Evolutionary conservation across 2,113 vertebrate species (phyloP).

Genomic region (Hippocampus mohnikei): DNA sequence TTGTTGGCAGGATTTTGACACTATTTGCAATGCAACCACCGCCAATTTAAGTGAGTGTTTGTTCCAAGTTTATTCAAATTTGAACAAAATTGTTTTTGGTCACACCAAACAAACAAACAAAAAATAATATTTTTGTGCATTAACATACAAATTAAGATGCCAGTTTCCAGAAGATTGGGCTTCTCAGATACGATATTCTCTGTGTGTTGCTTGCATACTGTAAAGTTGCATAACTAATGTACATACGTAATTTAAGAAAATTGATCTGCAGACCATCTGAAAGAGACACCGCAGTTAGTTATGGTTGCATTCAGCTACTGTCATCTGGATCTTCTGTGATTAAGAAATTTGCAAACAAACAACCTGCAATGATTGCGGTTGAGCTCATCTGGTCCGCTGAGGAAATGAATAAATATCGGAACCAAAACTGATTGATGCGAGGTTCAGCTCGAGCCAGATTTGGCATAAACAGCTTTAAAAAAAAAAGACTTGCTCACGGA

Average conservation of each 20-base stretch:
- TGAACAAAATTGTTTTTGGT: neutral
- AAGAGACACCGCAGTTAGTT: neutral
- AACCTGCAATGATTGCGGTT: neutral
- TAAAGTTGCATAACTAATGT: neutral
- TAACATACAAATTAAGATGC: neutral
- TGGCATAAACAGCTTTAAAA: neutral
- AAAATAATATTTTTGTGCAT: constrained; percentile 10
- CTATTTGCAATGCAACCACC: constrained; percentile 10
- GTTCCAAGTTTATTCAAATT: neutral
- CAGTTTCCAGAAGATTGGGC: neutral
- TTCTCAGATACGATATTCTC: constrained; percentile 34
- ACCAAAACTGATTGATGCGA: neutral
- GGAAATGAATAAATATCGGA: neutral
- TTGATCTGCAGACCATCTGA: neutral
- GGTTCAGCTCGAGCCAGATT: neutral
- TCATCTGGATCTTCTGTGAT: neutral
- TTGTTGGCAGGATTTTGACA: neutral
- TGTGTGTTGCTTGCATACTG: neutral
- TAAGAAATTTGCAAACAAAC: neutral
- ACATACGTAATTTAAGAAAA: neutral
- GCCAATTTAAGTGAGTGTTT: neutral
- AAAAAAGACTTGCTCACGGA: too few relatives aligned
- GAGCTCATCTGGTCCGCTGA: neutral
- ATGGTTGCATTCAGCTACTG: neutral
- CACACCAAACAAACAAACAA: neutral